Conservation (phyloP, 2,888 invertebrate species). For the Ctenicera cuprea region DNA sequence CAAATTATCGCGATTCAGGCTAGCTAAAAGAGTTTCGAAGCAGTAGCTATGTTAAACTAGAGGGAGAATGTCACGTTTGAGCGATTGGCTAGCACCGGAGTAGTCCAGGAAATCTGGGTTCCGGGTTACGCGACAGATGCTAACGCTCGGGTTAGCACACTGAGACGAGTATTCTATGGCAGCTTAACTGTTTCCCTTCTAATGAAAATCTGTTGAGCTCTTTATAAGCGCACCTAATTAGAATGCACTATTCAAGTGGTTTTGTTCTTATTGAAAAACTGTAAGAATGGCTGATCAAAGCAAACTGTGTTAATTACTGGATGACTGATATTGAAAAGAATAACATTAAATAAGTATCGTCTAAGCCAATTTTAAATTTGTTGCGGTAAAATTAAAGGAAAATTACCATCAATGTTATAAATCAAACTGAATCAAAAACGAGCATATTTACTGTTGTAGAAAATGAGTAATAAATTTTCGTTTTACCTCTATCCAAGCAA, state of each 20-base stretch:
- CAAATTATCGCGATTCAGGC: neutral
- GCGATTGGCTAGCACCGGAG: conserved; percentile 33
- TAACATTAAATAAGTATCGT: no score
- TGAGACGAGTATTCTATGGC: conserved; percentile 31
- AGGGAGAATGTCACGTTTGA: conserved; percentile 36
- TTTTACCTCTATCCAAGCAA: no score
- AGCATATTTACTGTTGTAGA: no score
- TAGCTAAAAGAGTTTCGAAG: neutral
- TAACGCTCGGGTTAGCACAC: conserved; percentile 28
- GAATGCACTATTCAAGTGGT: neutral
- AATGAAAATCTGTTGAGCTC: conserved; percentile 25
- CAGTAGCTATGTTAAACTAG: conserved; percentile 28
- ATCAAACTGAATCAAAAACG: no score
- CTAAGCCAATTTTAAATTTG: no score
- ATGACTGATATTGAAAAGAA: no score
- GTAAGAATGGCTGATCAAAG: no score
- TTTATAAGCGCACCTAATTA: conserved; percentile 29
- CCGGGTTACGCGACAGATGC: conserved; percentile 39
- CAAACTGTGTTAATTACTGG: no score
- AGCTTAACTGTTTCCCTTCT: conserved; percentile 17
- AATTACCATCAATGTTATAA: no score
- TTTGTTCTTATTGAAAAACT: neutral
- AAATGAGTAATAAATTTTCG: no score
- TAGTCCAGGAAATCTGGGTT: conserved; percentile 38
- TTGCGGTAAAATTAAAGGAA: no score